Conservation (phyloP, 2,888 invertebrate genomes). For the Entomobrya proxima region DNA sequence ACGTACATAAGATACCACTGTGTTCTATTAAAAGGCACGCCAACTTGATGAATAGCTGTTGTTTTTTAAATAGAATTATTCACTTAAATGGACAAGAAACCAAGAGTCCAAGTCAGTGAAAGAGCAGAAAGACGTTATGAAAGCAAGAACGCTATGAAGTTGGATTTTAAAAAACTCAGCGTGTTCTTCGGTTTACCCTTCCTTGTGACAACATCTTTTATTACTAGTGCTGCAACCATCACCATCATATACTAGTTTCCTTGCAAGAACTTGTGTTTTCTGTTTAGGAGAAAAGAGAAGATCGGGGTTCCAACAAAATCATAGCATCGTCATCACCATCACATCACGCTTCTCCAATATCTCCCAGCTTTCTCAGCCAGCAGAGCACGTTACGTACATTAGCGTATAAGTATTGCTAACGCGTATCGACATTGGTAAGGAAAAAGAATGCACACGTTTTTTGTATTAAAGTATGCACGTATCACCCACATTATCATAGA, state of each 20-base stretch:
- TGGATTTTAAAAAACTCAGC: no score
- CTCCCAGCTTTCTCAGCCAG: background rate
- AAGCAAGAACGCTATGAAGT: no score
- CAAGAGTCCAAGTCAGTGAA: background rate
- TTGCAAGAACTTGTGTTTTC: no score
- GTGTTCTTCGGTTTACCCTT: no score
- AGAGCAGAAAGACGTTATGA: background rate
- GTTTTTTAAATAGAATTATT: background rate
- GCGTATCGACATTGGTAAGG: slow-evolving; percentile 54
- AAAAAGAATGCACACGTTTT: slow-evolving; percentile 34
- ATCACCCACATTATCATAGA: slow-evolving; percentile 43
- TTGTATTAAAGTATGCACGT: slow-evolving; percentile 44
- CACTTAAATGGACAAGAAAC: background rate
- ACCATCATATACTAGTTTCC: no score
- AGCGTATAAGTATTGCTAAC: slow-evolving; percentile 23
- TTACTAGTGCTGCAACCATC: no score
- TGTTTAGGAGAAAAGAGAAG: no score
- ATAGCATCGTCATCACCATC: background rate
- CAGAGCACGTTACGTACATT: slow-evolving; percentile 49
- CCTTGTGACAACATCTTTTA: no score
- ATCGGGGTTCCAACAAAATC: no score
- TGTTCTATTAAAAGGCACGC: slow-evolving; percentile 14
- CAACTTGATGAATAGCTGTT: background rate
- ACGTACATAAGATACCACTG: background rate
- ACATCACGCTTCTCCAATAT: background rate